phyloP scores from a whole-genome alignment of 2,797 vertebrate genomes.

The Chelon auratus region DNA sequence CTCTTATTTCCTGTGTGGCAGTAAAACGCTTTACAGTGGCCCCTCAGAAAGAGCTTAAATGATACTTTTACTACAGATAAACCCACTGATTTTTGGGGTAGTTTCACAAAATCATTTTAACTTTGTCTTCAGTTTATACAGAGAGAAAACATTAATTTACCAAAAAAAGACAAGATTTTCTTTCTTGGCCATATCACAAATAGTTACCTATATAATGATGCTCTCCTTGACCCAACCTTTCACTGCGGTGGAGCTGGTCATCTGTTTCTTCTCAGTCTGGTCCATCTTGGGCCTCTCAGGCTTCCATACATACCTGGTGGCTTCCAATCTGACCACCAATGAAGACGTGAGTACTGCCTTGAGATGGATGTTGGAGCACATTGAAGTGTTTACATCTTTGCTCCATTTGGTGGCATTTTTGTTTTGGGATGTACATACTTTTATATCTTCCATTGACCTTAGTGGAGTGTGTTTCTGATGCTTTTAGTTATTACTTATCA shows the following conservation, averaged over 20 bases:
- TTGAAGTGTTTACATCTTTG: background rate
- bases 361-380: background rate
- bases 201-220: background rate
- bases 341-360: constrained; percentile 91
- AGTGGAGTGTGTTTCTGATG: too few species aligned
- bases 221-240: constrained; percentile 85
- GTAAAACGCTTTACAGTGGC: too few species aligned
- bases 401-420: background rate
- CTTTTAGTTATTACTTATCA: too few species aligned
- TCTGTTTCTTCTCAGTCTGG: constrained; percentile 99
- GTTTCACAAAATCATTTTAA: too few species aligned
- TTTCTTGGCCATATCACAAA: background rate
- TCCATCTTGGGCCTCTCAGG: constrained; percentile 98
- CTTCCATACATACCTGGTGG: constrained; percentile 97
- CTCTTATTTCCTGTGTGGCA: too few species aligned
- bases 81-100: too few species aligned
- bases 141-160: background rate
- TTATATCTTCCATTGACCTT: too few species aligned
- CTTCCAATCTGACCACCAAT: constrained; percentile 96
- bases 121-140: too few species aligned
- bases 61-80: too few species aligned
- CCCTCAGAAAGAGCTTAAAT: too few species aligned
- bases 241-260: constrained; percentile 93
- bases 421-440: background rate
- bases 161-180: background rate